phyloP scores from a whole-genome alignment of 2,113 vertebrate genomes.

The Apodemus sylvaticus region DNA sequence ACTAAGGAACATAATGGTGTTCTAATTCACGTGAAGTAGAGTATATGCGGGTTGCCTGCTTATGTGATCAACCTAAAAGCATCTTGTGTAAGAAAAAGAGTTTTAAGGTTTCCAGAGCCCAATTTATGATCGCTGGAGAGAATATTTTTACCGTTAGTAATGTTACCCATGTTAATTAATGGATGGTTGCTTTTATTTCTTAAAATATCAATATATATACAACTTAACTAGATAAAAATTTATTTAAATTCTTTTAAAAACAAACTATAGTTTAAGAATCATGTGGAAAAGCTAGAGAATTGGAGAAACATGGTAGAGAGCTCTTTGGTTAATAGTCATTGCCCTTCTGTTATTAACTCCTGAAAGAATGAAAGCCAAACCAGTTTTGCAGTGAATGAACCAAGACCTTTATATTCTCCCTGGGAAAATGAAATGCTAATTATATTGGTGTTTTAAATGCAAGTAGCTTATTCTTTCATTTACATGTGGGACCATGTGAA shows the following conservation, averaged over 20 bases:
- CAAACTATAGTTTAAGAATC: conserved; percentile 40
- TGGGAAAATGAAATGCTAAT: conserved; percentile 75
- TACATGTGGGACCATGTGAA: conserved; percentile 54
- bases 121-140: neutral
- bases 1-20: neutral
- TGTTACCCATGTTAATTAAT: neutral
- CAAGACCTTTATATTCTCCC: conserved; percentile 76
- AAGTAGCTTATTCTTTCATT: conserved; percentile 69
- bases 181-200: neutral
- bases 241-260: conserved; percentile 37
- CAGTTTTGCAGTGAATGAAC: conserved; percentile 75
- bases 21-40: neutral
- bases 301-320: conserved; percentile 45
- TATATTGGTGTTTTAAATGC: conserved; percentile 69
- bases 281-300: conserved; percentile 38
- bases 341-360: conserved; percentile 67
- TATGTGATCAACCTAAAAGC: neutral
- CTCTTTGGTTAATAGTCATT: conserved; percentile 74
- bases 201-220: neutral
- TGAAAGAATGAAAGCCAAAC: conserved; percentile 60
- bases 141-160: neutral
- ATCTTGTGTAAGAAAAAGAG: neutral
- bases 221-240: conserved; percentile 17
- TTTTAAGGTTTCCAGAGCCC: neutral
- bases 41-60: accelerated